Percentiles rank a stretch among this genome's conserved stretches.
These are phyloP conservation scores for Anthopleura sola DNA, from an alignment of 64 coral and sea anemone species.

Conservation along the genomic window DNA sequence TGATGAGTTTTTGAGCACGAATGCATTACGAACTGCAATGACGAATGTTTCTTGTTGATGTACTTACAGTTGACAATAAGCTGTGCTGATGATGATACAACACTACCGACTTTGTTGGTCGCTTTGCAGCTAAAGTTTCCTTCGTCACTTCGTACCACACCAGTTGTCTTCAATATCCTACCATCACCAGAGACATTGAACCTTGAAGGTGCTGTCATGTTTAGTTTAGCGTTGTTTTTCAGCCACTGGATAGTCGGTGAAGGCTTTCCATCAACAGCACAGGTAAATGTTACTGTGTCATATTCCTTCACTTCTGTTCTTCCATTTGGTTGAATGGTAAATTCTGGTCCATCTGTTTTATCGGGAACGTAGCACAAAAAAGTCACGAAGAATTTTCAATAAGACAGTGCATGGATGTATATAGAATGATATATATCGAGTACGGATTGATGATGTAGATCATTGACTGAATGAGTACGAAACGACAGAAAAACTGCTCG, in stretches of 20 bases:
- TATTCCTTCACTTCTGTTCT: not conserved
- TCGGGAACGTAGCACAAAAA: not conserved
- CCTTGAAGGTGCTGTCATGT: not conserved
- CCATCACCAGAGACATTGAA: not conserved
- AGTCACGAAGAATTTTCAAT: too few relatives aligned
- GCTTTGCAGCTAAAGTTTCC: not conserved
- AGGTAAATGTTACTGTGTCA: not conserved
- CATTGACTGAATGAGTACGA: too few relatives aligned
- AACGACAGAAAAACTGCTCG: too few relatives aligned
- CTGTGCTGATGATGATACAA: not conserved
- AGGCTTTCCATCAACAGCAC: constrained; percentile 21
- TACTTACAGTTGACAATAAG: too few relatives aligned
- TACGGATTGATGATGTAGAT: too few relatives aligned
- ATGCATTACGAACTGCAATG: too few relatives aligned
- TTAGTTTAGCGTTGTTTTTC: not conserved
- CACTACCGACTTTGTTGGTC: not conserved
- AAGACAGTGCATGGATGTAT: too few relatives aligned
- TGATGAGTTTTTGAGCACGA: too few relatives aligned
- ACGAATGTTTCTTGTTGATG: too few relatives aligned
- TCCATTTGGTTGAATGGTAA: not conserved
- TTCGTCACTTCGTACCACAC: not conserved
- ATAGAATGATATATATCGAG: too few relatives aligned
- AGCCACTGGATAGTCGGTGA: constrained; percentile 8
- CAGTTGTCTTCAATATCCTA: not conserved
- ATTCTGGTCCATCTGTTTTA: not conserved